Evolutionary conservation across 2,888 invertebrate genomes (phyloP).

Genomic region (Apamea anceps): DNA sequence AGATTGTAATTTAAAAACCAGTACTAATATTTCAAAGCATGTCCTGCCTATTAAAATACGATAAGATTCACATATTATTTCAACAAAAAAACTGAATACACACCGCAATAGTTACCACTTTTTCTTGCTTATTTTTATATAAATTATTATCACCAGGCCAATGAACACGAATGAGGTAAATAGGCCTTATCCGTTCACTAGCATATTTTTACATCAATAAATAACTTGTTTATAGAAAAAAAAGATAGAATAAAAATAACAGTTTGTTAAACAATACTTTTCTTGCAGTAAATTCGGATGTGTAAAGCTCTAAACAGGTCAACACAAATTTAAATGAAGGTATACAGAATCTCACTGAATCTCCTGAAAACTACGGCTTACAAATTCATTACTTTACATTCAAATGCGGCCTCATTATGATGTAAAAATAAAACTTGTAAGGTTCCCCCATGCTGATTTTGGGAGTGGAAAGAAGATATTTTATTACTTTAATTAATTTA

Average conservation of each 20-base stretch:
- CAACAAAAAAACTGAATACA: conserved; percentile 26
- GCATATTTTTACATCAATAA: conserved; percentile 57
- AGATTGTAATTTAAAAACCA: conserved; percentile 3
- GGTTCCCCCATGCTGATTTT: conserved; percentile 61
- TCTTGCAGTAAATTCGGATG: conserved; percentile 28
- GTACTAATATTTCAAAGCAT: conserved; percentile 5
- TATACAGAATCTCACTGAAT: conserved; percentile 61
- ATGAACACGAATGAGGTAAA: conserved; percentile 71
- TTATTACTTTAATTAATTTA: conserved; percentile 63
- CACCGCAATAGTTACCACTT: conserved; percentile 8
- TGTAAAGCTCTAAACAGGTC: conserved; percentile 68
- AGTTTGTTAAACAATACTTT: conserved; percentile 33
- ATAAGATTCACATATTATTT: conserved; percentile 15
- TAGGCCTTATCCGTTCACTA: conserved; percentile 59
- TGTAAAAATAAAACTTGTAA: conserved; percentile 72
- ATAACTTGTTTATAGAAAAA: conserved; percentile 51
- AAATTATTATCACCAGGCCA: conserved; percentile 68
- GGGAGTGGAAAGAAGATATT: conserved; percentile 47
- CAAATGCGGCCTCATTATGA: conserved; percentile 73
- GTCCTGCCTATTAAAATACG: conserved; percentile 14
- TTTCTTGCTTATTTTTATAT: conserved; percentile 63
- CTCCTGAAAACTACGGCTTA: conserved; percentile 65
- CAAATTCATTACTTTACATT: conserved; percentile 69
- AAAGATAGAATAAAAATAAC: conserved; percentile 13
- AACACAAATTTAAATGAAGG: conserved; percentile 69